phyloP scores from a whole-genome alignment of 1,140 invertebrate genomes.

The Leptinotarsa lineolata region DNA sequence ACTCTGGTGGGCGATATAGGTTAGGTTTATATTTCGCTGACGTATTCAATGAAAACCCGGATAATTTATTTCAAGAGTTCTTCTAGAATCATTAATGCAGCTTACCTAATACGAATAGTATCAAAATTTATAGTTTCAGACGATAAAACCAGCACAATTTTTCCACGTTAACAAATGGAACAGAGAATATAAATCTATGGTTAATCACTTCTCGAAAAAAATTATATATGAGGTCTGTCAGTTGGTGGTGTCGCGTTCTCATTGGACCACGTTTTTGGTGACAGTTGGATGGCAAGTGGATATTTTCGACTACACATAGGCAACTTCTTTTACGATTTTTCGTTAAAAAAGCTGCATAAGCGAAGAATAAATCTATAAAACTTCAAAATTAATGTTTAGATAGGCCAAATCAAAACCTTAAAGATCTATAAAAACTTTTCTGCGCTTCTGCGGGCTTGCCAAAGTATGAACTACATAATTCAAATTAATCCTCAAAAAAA shows the following conservation, averaged over 20 bases:
- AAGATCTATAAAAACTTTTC: too few relatives aligned
- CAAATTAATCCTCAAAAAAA: too few relatives aligned
- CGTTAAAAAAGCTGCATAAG: too few relatives aligned
- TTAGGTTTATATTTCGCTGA: neutral
- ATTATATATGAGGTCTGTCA: constrained; percentile 20
- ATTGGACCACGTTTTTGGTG: constrained; percentile 52
- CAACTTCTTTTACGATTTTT: too few relatives aligned
- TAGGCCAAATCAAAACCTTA: too few relatives aligned
- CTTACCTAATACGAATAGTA: constrained; percentile 26
- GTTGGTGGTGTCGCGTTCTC: constrained; percentile 43
- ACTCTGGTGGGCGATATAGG: neutral
- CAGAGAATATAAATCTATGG: neutral
- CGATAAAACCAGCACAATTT: constrained; percentile 5
- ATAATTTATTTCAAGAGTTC: neutral
- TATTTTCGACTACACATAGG: too few relatives aligned
- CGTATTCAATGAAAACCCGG: constrained; percentile 1
- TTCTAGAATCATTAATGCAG: neutral
- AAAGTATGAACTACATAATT: too few relatives aligned
- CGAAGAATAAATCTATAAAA: too few relatives aligned
- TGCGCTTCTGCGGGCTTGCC: too few relatives aligned
- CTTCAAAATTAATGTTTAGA: too few relatives aligned
- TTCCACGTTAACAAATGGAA: constrained; percentile 43
- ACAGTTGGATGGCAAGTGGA: too few relatives aligned
- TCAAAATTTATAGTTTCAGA: constrained; percentile 20
- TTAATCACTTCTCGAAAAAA: too few relatives aligned